A percentile compares a stretch with the other conserved stretches of the same genome.
These are phyloP conservation scores for Ctenopoma multispine DNA, from an alignment of 2,797 vertebrate species.

Conservation along the genomic window DNA sequence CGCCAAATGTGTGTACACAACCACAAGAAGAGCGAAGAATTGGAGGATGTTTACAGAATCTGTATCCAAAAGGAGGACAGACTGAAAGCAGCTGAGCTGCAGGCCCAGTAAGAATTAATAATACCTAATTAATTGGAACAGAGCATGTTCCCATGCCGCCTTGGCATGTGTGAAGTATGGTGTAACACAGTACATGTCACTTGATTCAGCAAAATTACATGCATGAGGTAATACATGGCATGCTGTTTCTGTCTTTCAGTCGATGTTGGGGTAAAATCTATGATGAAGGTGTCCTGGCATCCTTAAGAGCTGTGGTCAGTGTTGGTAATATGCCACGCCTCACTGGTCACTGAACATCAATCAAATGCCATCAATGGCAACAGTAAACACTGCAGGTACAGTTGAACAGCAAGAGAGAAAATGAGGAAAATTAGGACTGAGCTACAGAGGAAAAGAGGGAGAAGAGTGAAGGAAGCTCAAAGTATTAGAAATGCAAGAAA, in stretches of 20 bases:
- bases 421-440: background rate
- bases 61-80: conserved; percentile 44
- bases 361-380: conserved; percentile 35
- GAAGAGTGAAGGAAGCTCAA: background rate
- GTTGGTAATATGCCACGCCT: conserved; percentile 49
- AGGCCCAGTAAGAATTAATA: conserved; percentile 60
- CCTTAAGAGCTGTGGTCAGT: conserved; percentile 26
- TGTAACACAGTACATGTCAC: conserved; percentile 23
- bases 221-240: conserved; percentile 32
- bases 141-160: conserved; percentile 52
- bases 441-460: background rate
- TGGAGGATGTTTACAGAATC: conserved; percentile 47
- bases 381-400: conserved; percentile 32
- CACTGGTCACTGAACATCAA: conserved; percentile 43
- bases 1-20: conserved; percentile 34
- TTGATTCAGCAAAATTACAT: conserved; percentile 57
- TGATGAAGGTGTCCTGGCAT: conserved; percentile 27
- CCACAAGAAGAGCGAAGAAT: conserved; percentile 30
- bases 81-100: conserved; percentile 48
- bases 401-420: conserved; percentile 1
- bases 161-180: conserved; percentile 30
- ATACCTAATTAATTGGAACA: conserved; percentile 72
- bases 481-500: conserved; percentile 38
- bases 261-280: background rate
- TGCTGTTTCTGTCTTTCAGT: conserved; percentile 14